Base-by-base conservation (phyloP, 2,888 invertebrate genomes). In the Taphrorychus bicolor region DNA sequence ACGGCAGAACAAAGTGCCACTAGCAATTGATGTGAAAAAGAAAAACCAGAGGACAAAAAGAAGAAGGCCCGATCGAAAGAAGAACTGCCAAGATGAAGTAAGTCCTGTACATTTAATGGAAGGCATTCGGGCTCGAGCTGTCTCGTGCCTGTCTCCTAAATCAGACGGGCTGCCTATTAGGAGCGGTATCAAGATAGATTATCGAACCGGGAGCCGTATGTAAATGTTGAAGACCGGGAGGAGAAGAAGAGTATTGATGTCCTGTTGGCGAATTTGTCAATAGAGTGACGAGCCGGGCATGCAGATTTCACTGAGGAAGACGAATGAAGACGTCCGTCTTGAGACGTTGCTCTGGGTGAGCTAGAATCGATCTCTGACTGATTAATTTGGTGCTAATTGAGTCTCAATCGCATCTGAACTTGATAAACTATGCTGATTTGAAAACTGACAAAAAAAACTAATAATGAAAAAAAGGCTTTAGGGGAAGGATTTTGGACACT, bases 1-100 rank as follows among this genome's bases (percentile, higher is more conserved):
- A 70, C 51, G 64, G 70, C 61, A 67, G 67, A 68, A 70, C 70
- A 70, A 70, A 70, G 67, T 70, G 67, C 67, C 64, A 68, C 70
- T 60, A 67, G 67, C 67, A 70, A 67, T 65, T 68, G 70, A 68
- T 67, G 70, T 62, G 64, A 59, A 64, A 63, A 69, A 69, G 64
- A 64, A 56, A 64, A 69, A 62, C n/a, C 42, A 48, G 23, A 51
- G 32, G 59, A 64, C 54, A 64, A 64, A 69, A 64, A 64, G 64
- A 59, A 32, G 22, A 63, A 60, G 57, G 40, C 51, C 53, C 54
- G 56, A 65, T 57, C 54, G 59, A 65, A 64, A 64, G 64, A 54
- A 41, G 63, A 59, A 60, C 69, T 69, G 69, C 69, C 69, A 65
- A 69, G 65, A 61, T 61, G 69, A 65, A 65, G 69, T 65, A 61